Conservation (phyloP, 2,113 vertebrate species). For the Ciconia stormi region DNA sequence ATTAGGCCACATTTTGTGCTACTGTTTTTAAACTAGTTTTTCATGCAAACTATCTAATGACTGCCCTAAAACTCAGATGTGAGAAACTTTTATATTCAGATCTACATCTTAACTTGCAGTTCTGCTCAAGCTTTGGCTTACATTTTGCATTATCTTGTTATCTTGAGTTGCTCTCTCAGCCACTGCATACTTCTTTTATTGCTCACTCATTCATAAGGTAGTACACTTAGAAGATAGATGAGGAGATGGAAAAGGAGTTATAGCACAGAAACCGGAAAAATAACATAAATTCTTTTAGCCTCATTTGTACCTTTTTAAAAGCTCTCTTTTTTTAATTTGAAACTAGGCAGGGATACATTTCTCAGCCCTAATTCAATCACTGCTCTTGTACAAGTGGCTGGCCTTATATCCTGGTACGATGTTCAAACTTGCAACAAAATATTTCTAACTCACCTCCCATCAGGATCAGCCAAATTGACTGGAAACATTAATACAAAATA, state of each 20-base stretch:
- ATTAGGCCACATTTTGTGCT: not conserved
- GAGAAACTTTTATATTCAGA: not conserved
- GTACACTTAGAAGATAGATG: constrained; percentile 35
- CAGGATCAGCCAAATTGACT: not conserved
- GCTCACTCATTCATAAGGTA: constrained; percentile 62
- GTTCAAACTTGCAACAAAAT: constrained; percentile 28
- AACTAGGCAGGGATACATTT: constrained; percentile 30
- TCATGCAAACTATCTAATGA: not conserved
- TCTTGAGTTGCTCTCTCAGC: constrained; percentile 43
- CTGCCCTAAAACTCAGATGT: not conserved
- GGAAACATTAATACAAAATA: not conserved
- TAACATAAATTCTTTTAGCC: constrained; percentile 52
- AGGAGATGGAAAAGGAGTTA: constrained; percentile 47
- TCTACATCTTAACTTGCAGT: not conserved
- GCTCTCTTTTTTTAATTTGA: not conserved
- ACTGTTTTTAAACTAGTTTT: not conserved
- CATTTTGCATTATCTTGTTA: constrained; percentile 16
- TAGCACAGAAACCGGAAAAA: constrained; percentile 53
- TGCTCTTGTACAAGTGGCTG: not conserved
- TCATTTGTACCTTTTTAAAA: constrained; percentile 52
- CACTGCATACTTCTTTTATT: constrained; percentile 60
- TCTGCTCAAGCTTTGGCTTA: constrained; percentile 11
- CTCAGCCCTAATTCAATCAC: constrained; percentile 10
- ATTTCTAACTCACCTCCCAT: not conserved
- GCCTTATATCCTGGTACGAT: not conserved